Base-by-base conservation (phyloP, 1,140 invertebrate species). In the Holcopasites calliopsidis region DNA sequence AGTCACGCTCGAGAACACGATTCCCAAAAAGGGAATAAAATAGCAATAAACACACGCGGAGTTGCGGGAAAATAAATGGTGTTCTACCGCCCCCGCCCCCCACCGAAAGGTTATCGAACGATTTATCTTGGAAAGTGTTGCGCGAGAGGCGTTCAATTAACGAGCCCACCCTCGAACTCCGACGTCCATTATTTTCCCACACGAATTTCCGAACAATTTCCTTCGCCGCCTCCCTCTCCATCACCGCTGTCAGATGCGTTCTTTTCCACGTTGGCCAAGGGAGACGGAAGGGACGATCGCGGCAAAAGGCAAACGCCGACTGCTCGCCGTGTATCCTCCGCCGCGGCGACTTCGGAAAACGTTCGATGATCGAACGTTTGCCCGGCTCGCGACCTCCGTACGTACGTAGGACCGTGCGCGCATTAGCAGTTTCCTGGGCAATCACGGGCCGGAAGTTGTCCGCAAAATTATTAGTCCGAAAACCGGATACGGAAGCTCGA, bases 401-500 rank as follows among this genome's bases (percentile, higher is more conserved):
- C 23, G 28, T 54, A 80, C 77, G 60, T 77, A 70, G 81, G 57
- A 70, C n/a, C 74, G 74, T 69, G 50, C 49, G 57, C 54, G 68
- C 70, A 83, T 76, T 80, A 76, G 21, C 72, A 79, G 84, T 79
- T 87, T 88, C 86, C 85, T 54, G 57, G 80, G 87, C 81, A 88
- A 89, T 89, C 86, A 83, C 52, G 80, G 79, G 49, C 82, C 81
- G 88, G 87, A 88, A 87, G 88, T 88, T 87, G 75, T 33, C 79
- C 78, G 74, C 80, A 82, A 88, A 87, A 89, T 89, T 85, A 87
- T 85, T 82, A 79, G 60, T 81, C 82, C 76, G 69, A 82, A 76
- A 70, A 65, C 68, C 78, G 86, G 88, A 88, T 84, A 86, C 82
- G 68, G 70, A 62, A 68, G 58, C 66, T 13, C 69, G 57, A 65